phyloP scores from a whole-genome alignment of 2,888 invertebrate species.

The Dryobota labecula region DNA sequence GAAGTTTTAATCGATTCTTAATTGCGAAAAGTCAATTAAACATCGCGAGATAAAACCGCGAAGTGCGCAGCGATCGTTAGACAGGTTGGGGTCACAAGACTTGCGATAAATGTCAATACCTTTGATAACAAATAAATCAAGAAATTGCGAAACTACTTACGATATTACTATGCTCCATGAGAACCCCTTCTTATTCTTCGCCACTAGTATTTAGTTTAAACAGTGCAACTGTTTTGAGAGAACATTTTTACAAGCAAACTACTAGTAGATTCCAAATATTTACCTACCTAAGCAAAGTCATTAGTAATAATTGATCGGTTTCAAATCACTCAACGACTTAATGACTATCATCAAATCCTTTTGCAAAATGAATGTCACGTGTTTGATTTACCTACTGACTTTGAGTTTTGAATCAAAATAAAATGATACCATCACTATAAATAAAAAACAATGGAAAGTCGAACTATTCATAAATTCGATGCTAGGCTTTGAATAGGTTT shows the following conservation, averaged over 20 bases:
- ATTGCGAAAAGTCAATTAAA: conserved; percentile 87
- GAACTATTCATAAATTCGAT: background rate
- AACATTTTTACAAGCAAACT: background rate
- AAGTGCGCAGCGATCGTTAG: conserved; percentile 78
- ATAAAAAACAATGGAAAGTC: background rate
- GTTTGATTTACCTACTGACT: conserved; percentile 17
- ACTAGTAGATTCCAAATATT: conserved; percentile 43
- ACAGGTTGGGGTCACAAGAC: conserved; percentile 66
- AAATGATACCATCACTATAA: background rate
- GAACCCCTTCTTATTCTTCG: background rate
- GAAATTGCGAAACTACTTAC: background rate
- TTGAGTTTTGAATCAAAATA: background rate
- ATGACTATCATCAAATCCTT: conserved; percentile 37
- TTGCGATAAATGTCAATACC: conserved; percentile 75
- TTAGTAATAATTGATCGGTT: conserved; percentile 55
- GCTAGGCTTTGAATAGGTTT: background rate
- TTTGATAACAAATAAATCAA: background rate
- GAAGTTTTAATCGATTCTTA: conserved; percentile 87
- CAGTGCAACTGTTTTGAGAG: background rate
- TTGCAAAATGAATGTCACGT: conserved; percentile 53
- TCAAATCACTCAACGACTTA: conserved; percentile 49
- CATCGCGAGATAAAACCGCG: conserved; percentile 83
- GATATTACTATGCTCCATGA: background rate
- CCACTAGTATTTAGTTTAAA: background rate
- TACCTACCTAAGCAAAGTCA: conserved; percentile 26